phyloP scores from a whole-genome alignment of 1,140 invertebrate genomes.

The Daktulosphaira vitifoliae region DNA sequence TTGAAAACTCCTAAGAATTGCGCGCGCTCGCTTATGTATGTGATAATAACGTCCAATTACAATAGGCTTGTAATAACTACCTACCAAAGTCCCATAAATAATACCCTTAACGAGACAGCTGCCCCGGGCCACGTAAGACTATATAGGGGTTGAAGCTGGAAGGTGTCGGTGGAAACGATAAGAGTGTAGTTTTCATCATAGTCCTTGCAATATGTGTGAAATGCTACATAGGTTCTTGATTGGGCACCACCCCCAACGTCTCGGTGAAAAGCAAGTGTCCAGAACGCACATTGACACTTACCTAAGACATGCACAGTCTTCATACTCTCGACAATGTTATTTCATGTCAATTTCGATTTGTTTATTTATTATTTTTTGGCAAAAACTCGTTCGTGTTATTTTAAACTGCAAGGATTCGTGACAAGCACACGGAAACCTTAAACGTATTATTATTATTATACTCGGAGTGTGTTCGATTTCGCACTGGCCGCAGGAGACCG shows the following conservation, averaged over 20 bases:
- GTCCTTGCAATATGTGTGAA: neutral
- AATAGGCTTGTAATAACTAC: constrained; percentile 27
- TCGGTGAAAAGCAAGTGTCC: too few species aligned
- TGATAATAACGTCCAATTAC: constrained; percentile 29
- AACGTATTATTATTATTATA: too few species aligned
- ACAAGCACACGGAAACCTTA: constrained; percentile 1
- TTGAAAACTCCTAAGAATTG: too few species aligned
- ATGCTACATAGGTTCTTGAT: neutral
- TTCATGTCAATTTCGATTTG: constrained; percentile 6
- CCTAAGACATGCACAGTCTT: too few species aligned
- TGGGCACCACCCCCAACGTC: neutral
- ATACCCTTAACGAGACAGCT: constrained; percentile 33
- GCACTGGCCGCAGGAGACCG: too few species aligned
- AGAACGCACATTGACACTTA: too few species aligned
- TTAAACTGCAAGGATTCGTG: too few species aligned
- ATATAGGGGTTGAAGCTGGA: neutral
- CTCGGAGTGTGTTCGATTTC: too few species aligned
- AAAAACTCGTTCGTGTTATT: constrained; percentile 17
- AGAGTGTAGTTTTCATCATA: constrained; percentile 10
- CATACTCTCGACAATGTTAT: neutral
- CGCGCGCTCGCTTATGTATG: neutral
- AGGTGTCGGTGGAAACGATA: constrained; percentile 4
- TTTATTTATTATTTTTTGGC: constrained; percentile 9
- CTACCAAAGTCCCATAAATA: constrained; percentile 25
- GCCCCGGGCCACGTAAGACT: neutral